Evolutionary conservation across 2,888 invertebrate species (phyloP).

Genomic region (Clivina fossor): DNA sequence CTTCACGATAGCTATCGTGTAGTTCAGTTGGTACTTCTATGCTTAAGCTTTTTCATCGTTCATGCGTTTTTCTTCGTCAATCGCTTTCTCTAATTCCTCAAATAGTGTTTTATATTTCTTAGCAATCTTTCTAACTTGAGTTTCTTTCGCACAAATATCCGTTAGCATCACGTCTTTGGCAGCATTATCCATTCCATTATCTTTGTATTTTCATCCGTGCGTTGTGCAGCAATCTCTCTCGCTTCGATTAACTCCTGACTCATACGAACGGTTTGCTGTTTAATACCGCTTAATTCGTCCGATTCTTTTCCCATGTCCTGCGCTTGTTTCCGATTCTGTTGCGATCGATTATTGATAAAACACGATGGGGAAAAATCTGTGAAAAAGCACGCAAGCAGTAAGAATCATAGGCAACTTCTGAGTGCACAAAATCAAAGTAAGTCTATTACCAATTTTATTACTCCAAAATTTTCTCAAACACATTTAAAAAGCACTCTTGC

Average conservation of each 20-base stretch:
- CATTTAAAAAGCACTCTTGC: too few relatives aligned
- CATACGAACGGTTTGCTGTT: slow-evolving; percentile 61
- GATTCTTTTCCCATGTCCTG: slow-evolving; percentile 67
- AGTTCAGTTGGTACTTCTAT: slow-evolving; percentile 51
- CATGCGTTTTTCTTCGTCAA: slow-evolving; percentile 60
- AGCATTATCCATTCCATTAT: slow-evolving; percentile 65
- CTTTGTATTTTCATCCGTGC: slow-evolving; percentile 63
- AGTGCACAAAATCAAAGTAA: too few relatives aligned
- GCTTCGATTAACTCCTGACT: slow-evolving; percentile 66
- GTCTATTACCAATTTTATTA: too few relatives aligned
- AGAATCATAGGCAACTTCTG: too few relatives aligned
- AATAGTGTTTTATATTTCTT: slow-evolving; percentile 88
- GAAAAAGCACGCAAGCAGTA: too few relatives aligned
- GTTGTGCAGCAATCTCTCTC: slow-evolving; percentile 59
- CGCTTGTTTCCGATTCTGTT: slow-evolving; percentile 59
- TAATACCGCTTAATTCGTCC: slow-evolving; percentile 64
- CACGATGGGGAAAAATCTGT: too few relatives aligned
- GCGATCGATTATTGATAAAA: slow-evolving; percentile 60
- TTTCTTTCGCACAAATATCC: slow-evolving; percentile 52
- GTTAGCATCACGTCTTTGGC: slow-evolving; percentile 68
- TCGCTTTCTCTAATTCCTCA: slow-evolving; percentile 70
- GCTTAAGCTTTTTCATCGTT: slow-evolving; percentile 53
- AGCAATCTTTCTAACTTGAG: slow-evolving; percentile 76
- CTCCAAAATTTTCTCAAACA: too few relatives aligned
- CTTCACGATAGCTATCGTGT: slow-evolving; percentile 54